A percentile compares a stretch with the other conserved stretches of the same genome.
These are phyloP conservation scores for Camelus dromedarius DNA, from an alignment of 2,113 vertebrate genomes.

Conservation along the genomic window DNA sequence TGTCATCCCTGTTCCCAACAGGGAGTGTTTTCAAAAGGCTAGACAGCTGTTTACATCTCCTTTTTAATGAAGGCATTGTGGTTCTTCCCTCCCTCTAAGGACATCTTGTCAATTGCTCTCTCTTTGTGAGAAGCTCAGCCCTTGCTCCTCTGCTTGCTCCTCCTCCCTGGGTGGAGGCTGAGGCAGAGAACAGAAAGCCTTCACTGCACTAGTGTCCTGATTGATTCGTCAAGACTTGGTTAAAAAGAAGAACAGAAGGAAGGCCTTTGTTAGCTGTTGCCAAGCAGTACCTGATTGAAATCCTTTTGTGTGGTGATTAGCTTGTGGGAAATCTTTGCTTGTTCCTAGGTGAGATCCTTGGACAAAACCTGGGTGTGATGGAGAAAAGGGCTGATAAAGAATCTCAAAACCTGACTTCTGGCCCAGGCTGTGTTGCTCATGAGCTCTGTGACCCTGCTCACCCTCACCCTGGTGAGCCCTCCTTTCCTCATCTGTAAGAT, in stretches of 20 bases:
- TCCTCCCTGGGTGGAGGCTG: neutral
- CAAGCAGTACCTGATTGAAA: neutral
- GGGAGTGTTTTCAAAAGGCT: conserved; percentile 29
- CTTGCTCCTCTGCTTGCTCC: neutral
- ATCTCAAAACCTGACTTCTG: neutral
- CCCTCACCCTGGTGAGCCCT: neutral
- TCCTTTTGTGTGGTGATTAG: neutral
- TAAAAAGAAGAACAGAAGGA: neutral
- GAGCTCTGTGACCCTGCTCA: neutral
- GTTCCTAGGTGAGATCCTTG: neutral
- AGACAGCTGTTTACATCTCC: conserved; percentile 70
- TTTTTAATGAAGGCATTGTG: conserved; percentile 53
- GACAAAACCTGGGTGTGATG: neutral
- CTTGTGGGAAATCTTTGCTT: neutral
- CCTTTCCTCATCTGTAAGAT: neutral
- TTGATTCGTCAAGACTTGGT: neutral
- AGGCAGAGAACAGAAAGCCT: too few species aligned
- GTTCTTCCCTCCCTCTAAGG: conserved; percentile 35
- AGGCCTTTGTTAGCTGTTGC: conserved; percentile 39
- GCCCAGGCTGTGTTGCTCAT: neutral
- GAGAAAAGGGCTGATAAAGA: neutral
- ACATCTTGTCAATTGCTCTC: conserved; percentile 7
- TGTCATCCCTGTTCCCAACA: conserved; percentile 28
- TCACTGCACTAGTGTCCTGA: accelerated
- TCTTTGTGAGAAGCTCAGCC: neutral